These are phyloP conservation scores for Struthidea cinerea DNA, from an alignment of 2,113 vertebrate species.

Conservation along the genomic window DNA sequence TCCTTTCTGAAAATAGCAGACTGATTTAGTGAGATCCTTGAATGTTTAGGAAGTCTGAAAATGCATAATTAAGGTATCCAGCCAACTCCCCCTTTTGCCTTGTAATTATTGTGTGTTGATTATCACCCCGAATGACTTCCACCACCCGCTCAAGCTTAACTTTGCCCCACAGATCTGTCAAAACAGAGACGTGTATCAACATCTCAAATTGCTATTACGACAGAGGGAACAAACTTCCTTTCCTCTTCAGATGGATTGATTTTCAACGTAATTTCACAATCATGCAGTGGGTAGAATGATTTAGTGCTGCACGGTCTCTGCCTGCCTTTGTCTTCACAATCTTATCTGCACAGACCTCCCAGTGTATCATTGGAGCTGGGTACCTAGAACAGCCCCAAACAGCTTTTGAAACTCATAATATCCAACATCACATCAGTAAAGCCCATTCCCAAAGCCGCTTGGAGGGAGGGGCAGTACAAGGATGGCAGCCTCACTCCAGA, in stretches of 20 bases:
- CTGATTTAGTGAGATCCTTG: conserved; percentile 12
- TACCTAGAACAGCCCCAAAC: neutral
- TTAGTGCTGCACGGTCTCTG: neutral
- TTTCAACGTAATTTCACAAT: conserved; percentile 64
- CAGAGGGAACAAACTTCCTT: conserved; percentile 35
- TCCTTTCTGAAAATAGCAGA: conserved; percentile 18
- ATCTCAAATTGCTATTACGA: conserved; percentile 28
- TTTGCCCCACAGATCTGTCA: conserved; percentile 57
- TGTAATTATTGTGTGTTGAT: conserved; percentile 54
- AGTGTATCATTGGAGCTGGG: rapidly evolving
- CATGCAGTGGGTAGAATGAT: conserved; percentile 26
- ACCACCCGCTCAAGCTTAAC: conserved; percentile 57
- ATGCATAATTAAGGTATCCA: conserved; percentile 58
- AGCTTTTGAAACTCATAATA: neutral
- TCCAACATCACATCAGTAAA: neutral
- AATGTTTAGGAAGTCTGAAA: conserved; percentile 44
- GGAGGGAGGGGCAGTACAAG: neutral
- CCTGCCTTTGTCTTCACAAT: neutral
- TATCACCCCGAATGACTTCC: conserved; percentile 41
- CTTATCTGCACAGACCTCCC: neutral
- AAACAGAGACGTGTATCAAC: conserved; percentile 50
- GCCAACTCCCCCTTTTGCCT: conserved; percentile 34
- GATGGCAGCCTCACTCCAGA: neutral
- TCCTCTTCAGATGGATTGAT: conserved; percentile 28
- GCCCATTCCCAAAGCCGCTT: neutral